Evolutionary conservation across 2,797 vertebrate genomes (phyloP).

Genomic region (Pagetopsis macropterus): DNA sequence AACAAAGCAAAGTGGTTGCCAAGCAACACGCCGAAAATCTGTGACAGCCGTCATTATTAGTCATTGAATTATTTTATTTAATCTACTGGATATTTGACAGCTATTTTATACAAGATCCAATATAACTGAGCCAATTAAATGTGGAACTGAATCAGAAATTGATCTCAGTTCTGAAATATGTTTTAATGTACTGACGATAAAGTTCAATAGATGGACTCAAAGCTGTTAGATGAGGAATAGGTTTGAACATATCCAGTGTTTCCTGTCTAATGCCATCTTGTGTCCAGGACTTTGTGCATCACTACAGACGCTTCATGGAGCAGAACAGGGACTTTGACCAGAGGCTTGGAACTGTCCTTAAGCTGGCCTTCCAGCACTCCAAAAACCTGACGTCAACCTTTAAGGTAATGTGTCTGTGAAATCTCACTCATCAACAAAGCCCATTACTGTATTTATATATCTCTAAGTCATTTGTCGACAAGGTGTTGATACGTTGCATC

Average conservation of each 20-base stretch:
- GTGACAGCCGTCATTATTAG: conserved; percentile 48
- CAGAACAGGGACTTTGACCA: conserved; percentile 87
- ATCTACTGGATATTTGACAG: conserved; percentile 60
- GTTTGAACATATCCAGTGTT: neutral
- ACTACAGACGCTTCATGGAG: conserved; percentile 81
- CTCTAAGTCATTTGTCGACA: neutral
- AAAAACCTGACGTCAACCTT: conserved; percentile 83
- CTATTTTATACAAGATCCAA: conserved; percentile 44
- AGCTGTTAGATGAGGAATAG: conserved; percentile 19
- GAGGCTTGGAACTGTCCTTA: conserved; percentile 85
- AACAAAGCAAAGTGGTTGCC: conserved; percentile 60
- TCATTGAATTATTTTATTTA: conserved; percentile 59
- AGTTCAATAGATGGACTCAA: conserved; percentile 12
- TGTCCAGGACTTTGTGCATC: conserved; percentile 82
- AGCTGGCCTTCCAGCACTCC: conserved; percentile 86
- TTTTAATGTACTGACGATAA: conserved; percentile 23
- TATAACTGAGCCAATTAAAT: conserved; percentile 44
- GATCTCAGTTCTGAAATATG: conserved; percentile 42
- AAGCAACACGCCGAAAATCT: conserved; percentile 56
- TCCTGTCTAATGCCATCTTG: conserved; percentile 25
- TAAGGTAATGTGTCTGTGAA: conserved; percentile 74
- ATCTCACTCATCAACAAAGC: neutral
- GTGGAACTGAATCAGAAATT: conserved; percentile 58
- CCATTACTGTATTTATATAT: neutral
- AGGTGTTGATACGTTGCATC: neutral